Conservation (phyloP, 2,888 invertebrate genomes). For the Drosophila cracens region DNA sequence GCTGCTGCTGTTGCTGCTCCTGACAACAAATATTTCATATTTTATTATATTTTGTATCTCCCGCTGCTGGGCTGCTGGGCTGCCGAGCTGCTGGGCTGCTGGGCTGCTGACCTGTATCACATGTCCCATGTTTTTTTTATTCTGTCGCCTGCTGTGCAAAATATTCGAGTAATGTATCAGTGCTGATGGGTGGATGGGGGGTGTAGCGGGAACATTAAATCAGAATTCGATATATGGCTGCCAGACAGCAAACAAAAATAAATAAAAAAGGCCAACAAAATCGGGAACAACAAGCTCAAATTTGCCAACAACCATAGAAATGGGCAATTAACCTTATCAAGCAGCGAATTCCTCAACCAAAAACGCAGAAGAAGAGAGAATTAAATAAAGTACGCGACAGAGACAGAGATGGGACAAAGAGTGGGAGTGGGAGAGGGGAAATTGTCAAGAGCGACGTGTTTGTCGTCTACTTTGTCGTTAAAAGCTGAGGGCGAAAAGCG, state of each 20-base stretch:
- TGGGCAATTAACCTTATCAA: constrained; percentile 80
- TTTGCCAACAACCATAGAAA: constrained; percentile 47
- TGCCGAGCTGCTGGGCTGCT: background rate
- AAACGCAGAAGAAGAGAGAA: constrained; percentile 1
- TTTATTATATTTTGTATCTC: constrained; percentile 1
- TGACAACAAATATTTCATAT: constrained; percentile 42
- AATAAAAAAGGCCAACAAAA: constrained; percentile 35
- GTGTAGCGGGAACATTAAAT: constrained; percentile 38
- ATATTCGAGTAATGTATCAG: constrained; percentile 48
- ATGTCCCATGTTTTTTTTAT: constrained; percentile 12
- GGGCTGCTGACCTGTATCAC: constrained; percentile 55
- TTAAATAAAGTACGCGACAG: constrained; percentile 1
- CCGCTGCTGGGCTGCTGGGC: constrained; percentile 32
- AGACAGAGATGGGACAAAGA: background rate
- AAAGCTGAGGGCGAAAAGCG: constrained; percentile 44
- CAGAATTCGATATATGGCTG: constrained; percentile 56
- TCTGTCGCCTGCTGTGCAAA: constrained; percentile 51
- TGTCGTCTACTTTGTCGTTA: constrained; percentile 47
- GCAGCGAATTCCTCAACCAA: constrained; percentile 31
- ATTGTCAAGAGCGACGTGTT: constrained; percentile 42
- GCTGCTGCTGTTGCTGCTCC: constrained; percentile 15
- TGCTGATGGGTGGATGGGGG: background rate
- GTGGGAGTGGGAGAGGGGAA: background rate
- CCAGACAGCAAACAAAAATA: background rate
- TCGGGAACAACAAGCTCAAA: constrained; percentile 53